Base-by-base conservation (phyloP, 1,140 invertebrate species). In the Trichoplusia ni region DNA sequence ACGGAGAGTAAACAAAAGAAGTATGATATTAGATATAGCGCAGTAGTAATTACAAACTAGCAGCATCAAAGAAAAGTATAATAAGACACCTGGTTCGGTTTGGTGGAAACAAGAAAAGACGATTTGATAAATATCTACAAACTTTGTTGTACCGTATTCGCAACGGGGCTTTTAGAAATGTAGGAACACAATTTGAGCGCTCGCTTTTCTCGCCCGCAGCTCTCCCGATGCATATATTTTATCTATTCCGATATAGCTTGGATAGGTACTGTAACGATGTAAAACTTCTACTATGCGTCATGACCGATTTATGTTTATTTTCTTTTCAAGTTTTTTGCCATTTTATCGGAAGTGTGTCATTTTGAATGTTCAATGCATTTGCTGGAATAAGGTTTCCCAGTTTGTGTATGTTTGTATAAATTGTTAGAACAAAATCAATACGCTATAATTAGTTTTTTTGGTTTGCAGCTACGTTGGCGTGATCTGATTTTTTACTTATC, bases 121-220 rank as follows among this genome's bases (percentile, higher is more conserved):
- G 71, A 78, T 82, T 78, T 82, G 73, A 82, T 82, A 76, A 82
- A 82, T 80, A 80, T 80, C 75, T 71, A 67, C 64, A 82, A 75
- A 80, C 58, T 74, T 75, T 79, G 73, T 67, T 67, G 67, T 60
- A 64, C 51, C 47, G 37, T 49, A 67, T 74, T 72, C 67, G 51
- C 70, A 64, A 66, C 65, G 68, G 61, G 59, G 74, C 74, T 82
- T 76, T 79, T 72, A 79, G 73, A 77, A 69, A 77, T 71, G 71
- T 69, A 73, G 62, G 47, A 69, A 79, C 63, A 74, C 76, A 79
- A 80, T 77, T 82, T 79, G 66, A 71, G 53, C 42, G 61, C 64
- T 73, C 72, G 69, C 73, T 71, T 67, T 69, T 67, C 65, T 69
- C 69, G 70, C 73, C 75, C 62, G 67, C 60, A 73, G 80, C 73